phyloP scores from a whole-genome alignment of 2,113 vertebrate species.

The Calonectris borealis region DNA sequence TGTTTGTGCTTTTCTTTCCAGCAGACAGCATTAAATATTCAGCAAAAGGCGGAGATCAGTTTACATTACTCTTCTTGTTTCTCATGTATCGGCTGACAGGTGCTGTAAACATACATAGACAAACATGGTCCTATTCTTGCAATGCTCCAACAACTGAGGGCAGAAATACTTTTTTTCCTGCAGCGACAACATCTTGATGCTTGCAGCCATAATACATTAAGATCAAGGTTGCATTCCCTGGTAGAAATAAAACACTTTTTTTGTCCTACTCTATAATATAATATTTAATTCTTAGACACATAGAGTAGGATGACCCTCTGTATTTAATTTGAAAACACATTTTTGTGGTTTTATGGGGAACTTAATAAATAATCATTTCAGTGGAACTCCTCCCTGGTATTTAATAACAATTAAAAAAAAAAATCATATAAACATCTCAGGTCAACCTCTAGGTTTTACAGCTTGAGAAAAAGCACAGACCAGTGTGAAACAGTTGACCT shows the following conservation, averaged over 20 bases:
- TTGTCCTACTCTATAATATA: background rate
- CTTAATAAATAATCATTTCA: background rate
- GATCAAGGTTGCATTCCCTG: background rate
- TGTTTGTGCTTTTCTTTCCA: conserved; percentile 80
- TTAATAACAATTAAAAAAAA: background rate
- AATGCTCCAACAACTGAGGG: conserved; percentile 58
- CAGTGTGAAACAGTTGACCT: conserved; percentile 71
- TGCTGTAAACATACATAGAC: conserved; percentile 91
- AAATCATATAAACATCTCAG: background rate
- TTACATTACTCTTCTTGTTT: conserved; percentile 91
- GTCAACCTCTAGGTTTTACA: background rate
- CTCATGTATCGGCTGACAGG: conserved; percentile 88
- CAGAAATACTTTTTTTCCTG: conserved; percentile 65
- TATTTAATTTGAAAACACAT: background rate
- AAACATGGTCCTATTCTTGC: conserved; percentile 78
- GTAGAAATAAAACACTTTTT: background rate
- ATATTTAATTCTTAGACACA: background rate
- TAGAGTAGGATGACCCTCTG: background rate
- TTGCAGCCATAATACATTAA: background rate
- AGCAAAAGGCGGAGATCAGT: conserved; percentile 80
- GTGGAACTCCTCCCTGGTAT: background rate
- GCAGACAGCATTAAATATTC: conserved; percentile 88
- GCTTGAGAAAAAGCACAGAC: background rate
- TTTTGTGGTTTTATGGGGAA: background rate
- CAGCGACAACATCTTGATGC: background rate